Evolutionary conservation across 2,797 vertebrate genomes (phyloP).

Genomic region (Prunella strophiata): DNA sequence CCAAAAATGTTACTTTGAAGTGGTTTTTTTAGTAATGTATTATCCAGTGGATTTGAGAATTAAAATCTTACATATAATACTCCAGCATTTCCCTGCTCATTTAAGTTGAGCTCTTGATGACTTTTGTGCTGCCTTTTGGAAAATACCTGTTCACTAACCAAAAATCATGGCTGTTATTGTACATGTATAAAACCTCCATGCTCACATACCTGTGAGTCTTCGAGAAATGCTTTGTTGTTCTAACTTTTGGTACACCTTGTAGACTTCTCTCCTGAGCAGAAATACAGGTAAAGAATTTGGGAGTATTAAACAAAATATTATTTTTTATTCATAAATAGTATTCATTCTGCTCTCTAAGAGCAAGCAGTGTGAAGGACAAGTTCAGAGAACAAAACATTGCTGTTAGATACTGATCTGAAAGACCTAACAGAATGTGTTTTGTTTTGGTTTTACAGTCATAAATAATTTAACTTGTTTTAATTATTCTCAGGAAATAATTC

Average conservation of each 20-base stretch:
- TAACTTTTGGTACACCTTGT: not conserved
- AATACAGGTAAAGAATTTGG: not conserved
- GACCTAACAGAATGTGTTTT: not conserved
- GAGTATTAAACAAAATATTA: not conserved
- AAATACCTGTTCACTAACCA: not conserved
- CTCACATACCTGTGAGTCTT: fast-evolving
- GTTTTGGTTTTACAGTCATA: not conserved
- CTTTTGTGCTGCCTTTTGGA: not conserved
- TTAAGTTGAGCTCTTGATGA: not conserved
- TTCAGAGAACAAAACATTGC: not conserved
- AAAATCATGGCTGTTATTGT: not conserved
- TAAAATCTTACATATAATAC: not conserved
- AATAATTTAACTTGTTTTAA: constrained; percentile 24
- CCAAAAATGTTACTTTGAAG: not conserved
- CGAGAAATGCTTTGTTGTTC: not conserved
- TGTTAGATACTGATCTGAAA: not conserved
- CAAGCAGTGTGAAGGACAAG: not conserved
- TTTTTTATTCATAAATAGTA: not conserved
- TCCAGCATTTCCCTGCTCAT: not conserved
- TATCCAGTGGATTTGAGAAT: not conserved
- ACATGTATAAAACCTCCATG: not conserved
- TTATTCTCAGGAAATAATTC: constrained; percentile 34
- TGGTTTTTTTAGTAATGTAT: not conserved
- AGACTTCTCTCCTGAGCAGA: not conserved
- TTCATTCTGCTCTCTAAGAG: not conserved